Conservation (phyloP, 2,113 vertebrate genomes). For the Sterna hirundo region DNA sequence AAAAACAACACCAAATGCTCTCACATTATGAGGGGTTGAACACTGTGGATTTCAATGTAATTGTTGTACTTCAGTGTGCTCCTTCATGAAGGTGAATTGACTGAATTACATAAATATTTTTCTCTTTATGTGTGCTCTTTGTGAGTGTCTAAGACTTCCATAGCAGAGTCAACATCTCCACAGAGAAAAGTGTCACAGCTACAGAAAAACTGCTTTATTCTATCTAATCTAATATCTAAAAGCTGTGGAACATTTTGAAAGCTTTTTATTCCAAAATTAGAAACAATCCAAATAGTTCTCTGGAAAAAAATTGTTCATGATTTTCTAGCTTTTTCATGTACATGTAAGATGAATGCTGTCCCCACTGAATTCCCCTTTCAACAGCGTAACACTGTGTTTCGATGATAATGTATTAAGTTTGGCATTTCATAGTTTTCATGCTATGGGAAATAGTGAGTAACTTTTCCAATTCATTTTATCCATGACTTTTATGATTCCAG, state of each 20-base stretch:
- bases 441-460: neutral
- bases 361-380: neutral
- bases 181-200: neutral
- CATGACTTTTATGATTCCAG: neutral
- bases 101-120: neutral
- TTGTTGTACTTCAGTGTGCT: neutral
- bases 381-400: neutral
- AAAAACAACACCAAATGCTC: neutral
- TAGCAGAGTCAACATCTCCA: neutral
- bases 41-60: neutral
- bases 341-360: neutral
- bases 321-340: neutral
- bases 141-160: neutral
- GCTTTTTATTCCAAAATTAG: neutral
- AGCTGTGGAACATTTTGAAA: neutral
- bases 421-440: neutral
- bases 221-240: neutral
- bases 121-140: neutral
- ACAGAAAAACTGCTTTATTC: neutral
- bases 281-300: neutral
- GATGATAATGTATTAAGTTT: neutral
- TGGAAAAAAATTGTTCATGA: neutral
- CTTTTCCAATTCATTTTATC: neutral
- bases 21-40: neutral
- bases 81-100: neutral